Evolutionary conservation across 2,113 vertebrate genomes (phyloP).

Genomic region (Festucalex cinctus): DNA sequence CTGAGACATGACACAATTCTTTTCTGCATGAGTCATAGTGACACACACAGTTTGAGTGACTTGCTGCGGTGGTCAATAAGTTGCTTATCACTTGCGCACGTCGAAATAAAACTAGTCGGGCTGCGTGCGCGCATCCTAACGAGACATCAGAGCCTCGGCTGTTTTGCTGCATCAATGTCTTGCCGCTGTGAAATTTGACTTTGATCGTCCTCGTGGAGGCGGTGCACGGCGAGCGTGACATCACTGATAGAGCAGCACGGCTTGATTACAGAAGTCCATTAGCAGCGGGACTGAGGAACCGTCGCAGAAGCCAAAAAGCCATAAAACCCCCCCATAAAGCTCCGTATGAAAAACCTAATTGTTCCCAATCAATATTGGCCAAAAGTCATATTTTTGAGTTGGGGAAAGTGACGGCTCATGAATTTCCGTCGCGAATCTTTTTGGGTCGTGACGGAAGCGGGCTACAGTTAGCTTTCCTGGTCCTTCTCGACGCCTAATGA

Average conservation of each 20-base stretch:
- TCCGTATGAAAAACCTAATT: background rate
- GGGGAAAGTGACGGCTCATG: slow-evolving; percentile 11
- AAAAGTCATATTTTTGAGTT: slow-evolving; percentile 1
- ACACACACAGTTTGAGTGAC: slow-evolving; percentile 10
- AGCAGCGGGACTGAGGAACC: slow-evolving; percentile 4
- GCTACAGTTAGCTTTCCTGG: too few species aligned
- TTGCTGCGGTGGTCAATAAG: slow-evolving; percentile 30
- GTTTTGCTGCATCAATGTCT: background rate
- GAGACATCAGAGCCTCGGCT: too few species aligned
- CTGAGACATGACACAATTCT: background rate
- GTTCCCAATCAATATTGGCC: slow-evolving; percentile 8
- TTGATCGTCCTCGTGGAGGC: slow-evolving; percentile 1
- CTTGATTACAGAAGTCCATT: slow-evolving; percentile 38
- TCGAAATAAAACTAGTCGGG: slow-evolving; percentile 20
- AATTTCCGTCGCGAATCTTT: background rate
- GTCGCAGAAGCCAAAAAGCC: slow-evolving; percentile 13
- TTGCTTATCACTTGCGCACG: slow-evolving; percentile 25
- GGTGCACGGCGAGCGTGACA: background rate
- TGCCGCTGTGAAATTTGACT: background rate
- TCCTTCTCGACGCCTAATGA: background rate
- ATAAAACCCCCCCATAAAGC: slow-evolving; percentile 14
- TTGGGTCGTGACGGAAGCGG: background rate
- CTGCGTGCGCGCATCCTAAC: too few species aligned
- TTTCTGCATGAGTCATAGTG: background rate
- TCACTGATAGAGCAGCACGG: background rate